Base-by-base conservation (phyloP, 2,888 invertebrate species). In the Lamellibrachia columna region DNA sequence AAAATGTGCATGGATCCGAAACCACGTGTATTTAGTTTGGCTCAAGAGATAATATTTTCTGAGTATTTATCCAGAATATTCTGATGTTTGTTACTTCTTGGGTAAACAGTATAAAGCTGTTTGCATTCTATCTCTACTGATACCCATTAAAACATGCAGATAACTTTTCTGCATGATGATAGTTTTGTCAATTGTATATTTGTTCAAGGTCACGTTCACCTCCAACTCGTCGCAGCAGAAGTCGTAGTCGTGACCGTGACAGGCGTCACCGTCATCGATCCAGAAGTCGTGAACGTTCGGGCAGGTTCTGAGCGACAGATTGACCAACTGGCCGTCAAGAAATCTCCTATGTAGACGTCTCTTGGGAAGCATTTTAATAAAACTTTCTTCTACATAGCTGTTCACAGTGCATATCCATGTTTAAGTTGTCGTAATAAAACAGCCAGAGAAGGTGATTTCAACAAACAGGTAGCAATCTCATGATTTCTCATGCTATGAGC, bases 131-230 rank as follows among this genome's bases (percentile, higher is more conserved):
- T 40, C 40, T 40, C 1, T 40, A 40, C 40, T 40, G 40, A 40
- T 40, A 40, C 40, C 40, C 40, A 40, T 40, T 40, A 40, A 40
- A 40, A 40, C 40, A 40, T 40, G 40, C 40, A 40, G 40, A 40
- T 40, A 40, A 40, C 40, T 40, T 40, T 40, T 40, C 40, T 40
- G 40, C 40, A 40, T 40, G 40, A 40, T 40, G 40, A 40, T 40
- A 40, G 40, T 40, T 53, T 52, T 53, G 9, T 91, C 11, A 53
- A 15, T 7, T n/a, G 75, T 75, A 11, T 58, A n/a, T 22, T 75
- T 75, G 75, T 75, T 75, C 22, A 3, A 75, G 93, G 3, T 95
- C 94, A n/a, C 94, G 94, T 75, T 95, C 95, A 22, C 95, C 95
- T 6, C 94, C 93, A 53, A 93, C 92, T 90, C 95, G 93, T 55